These are phyloP conservation scores for Lepisosteus osseus DNA, from an alignment of 2,113 vertebrate genomes.

Conservation along the genomic window DNA sequence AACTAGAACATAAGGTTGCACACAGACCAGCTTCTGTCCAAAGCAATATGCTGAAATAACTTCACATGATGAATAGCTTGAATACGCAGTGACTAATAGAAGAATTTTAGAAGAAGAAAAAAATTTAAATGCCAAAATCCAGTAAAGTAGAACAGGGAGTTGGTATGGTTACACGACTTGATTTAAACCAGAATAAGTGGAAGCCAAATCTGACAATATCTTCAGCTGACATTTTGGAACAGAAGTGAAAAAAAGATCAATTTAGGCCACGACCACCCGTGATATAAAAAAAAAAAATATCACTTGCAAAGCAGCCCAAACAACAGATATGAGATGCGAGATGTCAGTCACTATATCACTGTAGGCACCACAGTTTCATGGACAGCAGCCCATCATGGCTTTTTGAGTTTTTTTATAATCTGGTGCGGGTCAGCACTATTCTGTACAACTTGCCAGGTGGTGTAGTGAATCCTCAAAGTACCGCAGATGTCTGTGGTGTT, in stretches of 20 bases:
- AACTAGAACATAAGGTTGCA: conserved; percentile 14
- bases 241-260: conserved; percentile 14
- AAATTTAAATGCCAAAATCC: conserved; percentile 23
- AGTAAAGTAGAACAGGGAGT: conserved; percentile 9
- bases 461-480: too few relatives aligned
- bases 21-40: conserved; percentile 30
- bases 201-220: conserved; percentile 14
- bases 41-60: conserved; percentile 26
- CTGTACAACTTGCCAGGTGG: too few relatives aligned
- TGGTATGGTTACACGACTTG: conserved; percentile 35
- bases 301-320: too few relatives aligned
- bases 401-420: too few relatives aligned
- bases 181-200: conserved; percentile 8
- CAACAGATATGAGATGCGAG: too few relatives aligned
- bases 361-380: too few relatives aligned
- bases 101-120: conserved; percentile 31
- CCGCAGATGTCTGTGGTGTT: too few relatives aligned
- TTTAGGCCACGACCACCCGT: not conserved
- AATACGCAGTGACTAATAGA: conserved; percentile 47
- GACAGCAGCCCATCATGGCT: too few relatives aligned
- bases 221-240: conserved; percentile 26
- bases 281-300: too few relatives aligned
- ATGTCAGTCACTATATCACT: too few relatives aligned
- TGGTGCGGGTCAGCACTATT: too few relatives aligned
- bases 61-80: conserved; percentile 32